A percentile compares a stretch with the other conserved stretches of the same genome.
phyloP scores from a whole-genome alignment of 2,797 vertebrate genomes.

The Amniataba percoides region DNA sequence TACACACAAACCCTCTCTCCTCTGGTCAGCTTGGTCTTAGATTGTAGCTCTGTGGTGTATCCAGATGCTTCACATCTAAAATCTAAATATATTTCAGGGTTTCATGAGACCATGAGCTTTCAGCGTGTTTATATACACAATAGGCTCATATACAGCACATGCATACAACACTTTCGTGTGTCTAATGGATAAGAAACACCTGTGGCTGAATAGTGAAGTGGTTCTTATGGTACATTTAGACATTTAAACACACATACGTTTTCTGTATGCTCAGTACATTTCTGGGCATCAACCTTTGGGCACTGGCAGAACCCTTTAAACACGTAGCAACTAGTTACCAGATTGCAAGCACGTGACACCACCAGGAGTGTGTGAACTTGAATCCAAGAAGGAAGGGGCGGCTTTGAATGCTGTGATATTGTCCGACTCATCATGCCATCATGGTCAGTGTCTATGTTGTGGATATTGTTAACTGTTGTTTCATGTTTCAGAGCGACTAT shows the following conservation, averaged over 20 bases:
- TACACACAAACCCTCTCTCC: neutral
- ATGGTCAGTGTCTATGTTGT: too few species aligned
- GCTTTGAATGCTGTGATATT: too few species aligned
- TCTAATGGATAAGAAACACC: conserved; percentile 63
- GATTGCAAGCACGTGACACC: too few species aligned
- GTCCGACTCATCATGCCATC: too few species aligned
- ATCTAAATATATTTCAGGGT: conserved; percentile 52
- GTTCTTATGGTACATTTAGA: conserved; percentile 29
- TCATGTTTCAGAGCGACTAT: too few species aligned
- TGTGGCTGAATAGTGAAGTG: conserved; percentile 37
- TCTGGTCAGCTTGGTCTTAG: conserved; percentile 20
- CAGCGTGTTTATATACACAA: conserved; percentile 56
- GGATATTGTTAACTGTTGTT: too few species aligned
- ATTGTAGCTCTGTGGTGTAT: conserved; percentile 7
- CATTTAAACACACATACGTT: neutral
- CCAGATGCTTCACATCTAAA: conserved; percentile 64
- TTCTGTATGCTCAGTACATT: too few species aligned
- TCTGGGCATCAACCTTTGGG: too few species aligned
- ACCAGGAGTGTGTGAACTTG: too few species aligned
- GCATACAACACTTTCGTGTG: conserved; percentile 38
- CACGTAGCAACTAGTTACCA: too few species aligned
- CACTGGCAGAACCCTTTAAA: too few species aligned
- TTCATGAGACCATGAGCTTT: conserved; percentile 36
- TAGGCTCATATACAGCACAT: conserved; percentile 47
- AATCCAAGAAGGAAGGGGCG: too few species aligned